Conservation (phyloP, 2,797 vertebrate genomes). For the Schizopygopsis malacanthus region DNA sequence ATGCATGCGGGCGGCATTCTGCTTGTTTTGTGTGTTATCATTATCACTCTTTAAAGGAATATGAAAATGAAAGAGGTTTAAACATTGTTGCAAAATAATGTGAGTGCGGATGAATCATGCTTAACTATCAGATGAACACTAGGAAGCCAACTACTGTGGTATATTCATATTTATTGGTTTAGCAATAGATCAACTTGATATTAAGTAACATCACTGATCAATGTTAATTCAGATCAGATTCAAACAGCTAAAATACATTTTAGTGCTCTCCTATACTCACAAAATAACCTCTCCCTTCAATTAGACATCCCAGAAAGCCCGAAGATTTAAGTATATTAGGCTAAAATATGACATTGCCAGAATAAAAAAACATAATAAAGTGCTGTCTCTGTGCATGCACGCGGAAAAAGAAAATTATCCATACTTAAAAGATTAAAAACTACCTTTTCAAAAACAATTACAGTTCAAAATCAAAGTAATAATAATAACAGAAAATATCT, state of each 20-base stretch:
- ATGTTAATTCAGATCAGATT: background rate
- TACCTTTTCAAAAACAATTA: too few relatives aligned
- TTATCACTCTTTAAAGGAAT: slow-evolving; percentile 8
- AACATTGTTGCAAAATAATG: background rate
- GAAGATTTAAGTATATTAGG: background rate
- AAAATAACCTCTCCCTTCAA: too few relatives aligned
- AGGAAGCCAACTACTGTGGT: background rate
- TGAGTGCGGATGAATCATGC: background rate
- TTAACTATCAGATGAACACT: background rate
- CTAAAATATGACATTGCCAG: background rate
- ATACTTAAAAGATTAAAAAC: background rate
- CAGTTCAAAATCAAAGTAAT: background rate
- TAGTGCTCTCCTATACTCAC: too few relatives aligned
- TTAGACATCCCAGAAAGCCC: too few relatives aligned
- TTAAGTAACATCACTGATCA: background rate
- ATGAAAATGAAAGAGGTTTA: background rate
- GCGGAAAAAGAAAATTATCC: too few relatives aligned
- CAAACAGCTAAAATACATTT: background rate
- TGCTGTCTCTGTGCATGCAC: too few relatives aligned
- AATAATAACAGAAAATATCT: background rate
- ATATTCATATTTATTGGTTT: slow-evolving; percentile 19
- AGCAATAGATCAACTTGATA: background rate
- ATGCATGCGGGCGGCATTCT: background rate
- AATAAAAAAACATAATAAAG: background rate
- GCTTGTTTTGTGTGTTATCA: background rate